Evolutionary conservation across 1,140 invertebrate genomes (phyloP).

Genomic region (Procambarus clarkii): DNA sequence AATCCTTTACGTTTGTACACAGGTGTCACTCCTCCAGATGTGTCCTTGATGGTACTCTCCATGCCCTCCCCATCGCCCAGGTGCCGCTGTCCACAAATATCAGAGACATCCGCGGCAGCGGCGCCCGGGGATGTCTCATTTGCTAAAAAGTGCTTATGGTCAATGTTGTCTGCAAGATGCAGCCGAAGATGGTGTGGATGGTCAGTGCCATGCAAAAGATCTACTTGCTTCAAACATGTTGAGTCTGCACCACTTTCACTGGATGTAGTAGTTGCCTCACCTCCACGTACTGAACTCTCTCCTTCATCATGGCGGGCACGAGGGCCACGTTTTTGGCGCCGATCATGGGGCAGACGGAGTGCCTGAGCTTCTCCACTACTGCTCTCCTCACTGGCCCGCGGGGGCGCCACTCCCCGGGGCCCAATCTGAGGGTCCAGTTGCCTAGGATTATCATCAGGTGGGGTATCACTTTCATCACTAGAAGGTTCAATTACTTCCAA

Average conservation of each 20-base stretch:
- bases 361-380: conserved; percentile 59
- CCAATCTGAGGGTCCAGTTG: conserved; percentile 29
- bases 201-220: conserved; percentile 33
- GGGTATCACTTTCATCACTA: conserved; percentile 71
- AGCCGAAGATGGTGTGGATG: conserved; percentile 17
- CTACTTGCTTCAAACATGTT: conserved; percentile 3
- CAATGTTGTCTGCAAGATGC: conserved; percentile 22
- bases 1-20: conserved; percentile 73
- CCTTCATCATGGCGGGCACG: conserved; percentile 39
- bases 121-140: conserved; percentile 70
- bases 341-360: conserved; percentile 23
- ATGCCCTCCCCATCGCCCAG: conserved; percentile 47
- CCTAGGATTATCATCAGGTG: conserved; percentile 50
- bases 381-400: conserved; percentile 45
- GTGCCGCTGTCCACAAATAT: conserved; percentile 63
- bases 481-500: conserved; percentile 75
- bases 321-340: conserved; percentile 54
- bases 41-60: conserved; percentile 34
- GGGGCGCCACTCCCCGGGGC: conserved; percentile 23
- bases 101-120: conserved; percentile 69
- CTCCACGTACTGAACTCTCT: conserved; percentile 34
- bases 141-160: conserved; percentile 67
- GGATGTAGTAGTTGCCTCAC: conserved; percentile 55
- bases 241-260: conserved; percentile 59
- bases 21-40: conserved; percentile 47